These are phyloP conservation scores for Drosophila mimica DNA, from an alignment of 2,888 invertebrate species.

Conservation along the genomic window DNA sequence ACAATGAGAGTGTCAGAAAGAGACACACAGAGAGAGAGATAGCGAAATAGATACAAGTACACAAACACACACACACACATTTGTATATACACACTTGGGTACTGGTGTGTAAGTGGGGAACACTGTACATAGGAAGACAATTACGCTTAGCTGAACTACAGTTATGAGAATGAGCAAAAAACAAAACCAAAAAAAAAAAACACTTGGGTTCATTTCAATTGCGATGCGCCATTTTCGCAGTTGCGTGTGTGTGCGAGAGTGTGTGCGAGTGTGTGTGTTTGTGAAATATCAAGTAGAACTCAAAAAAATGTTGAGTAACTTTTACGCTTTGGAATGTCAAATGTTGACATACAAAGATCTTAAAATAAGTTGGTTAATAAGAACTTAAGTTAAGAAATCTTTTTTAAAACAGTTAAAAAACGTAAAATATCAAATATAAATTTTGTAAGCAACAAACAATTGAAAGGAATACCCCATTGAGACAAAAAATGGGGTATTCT, in stretches of 20 bases:
- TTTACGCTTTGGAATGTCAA: constrained; percentile 8
- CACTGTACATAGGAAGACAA: constrained; percentile 72
- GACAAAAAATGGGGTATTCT: not conserved
- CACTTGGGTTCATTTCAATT: constrained; percentile 33
- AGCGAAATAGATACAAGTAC: constrained; percentile 21
- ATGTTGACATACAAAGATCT: not conserved
- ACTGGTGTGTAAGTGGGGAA: not conserved
- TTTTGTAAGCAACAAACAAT: too few relatives aligned
- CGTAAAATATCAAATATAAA: too few relatives aligned
- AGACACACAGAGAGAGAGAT: constrained; percentile 10
- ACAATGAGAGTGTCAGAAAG: constrained; percentile 35
- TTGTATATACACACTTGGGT: constrained; percentile 3
- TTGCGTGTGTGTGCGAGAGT: not conserved
- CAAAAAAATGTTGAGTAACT: constrained; percentile 5
- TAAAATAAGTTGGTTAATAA: not conserved
- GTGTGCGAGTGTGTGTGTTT: constrained; percentile 3
- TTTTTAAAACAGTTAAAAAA: not conserved
- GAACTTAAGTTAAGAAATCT: not conserved
- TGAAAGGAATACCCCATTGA: too few relatives aligned
- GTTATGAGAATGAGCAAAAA: constrained; percentile 37
- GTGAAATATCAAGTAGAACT: constrained; percentile 9
- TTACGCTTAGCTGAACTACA: constrained; percentile 49
- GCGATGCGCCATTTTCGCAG: constrained; percentile 53
- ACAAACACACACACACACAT: not conserved
- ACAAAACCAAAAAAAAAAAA: not conserved